A percentile compares a stretch with the other conserved stretches of the same genome.
Conservation (phyloP, 2,797 vertebrate genomes). For the Phrynocephalus guinanensis region DNA sequence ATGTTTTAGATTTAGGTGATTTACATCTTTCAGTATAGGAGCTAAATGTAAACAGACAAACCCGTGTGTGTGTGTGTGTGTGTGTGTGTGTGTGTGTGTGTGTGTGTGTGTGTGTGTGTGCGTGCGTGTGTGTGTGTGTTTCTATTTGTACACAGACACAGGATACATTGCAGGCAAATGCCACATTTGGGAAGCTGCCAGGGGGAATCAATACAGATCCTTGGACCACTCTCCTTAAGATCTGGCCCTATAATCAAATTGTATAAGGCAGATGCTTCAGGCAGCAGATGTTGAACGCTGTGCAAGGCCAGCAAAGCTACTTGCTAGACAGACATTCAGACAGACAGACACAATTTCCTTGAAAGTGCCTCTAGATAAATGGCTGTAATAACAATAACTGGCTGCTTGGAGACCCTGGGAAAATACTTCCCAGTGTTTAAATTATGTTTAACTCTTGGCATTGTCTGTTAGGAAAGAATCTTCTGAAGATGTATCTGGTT, state of each 20-base stretch:
- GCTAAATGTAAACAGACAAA: not conserved
- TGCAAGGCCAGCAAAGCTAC: not conserved
- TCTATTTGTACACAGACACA: not conserved
- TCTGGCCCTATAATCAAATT: too few relatives aligned
- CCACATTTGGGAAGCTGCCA: too few relatives aligned
- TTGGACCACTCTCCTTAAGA: too few relatives aligned
- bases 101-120: not conserved
- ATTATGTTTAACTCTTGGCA: slow-evolving; percentile 43
- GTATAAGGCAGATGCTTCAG: too few relatives aligned
- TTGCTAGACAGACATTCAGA: not conserved
- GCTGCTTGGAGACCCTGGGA: not conserved
- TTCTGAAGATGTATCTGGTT: slow-evolving; percentile 37
- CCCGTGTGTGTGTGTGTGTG: not conserved
- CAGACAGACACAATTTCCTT: not conserved
- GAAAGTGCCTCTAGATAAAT: slow-evolving; percentile 18
- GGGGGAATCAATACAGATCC: too few relatives aligned
- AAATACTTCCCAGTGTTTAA: slow-evolving; percentile 37
- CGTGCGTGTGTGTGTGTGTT: not conserved
- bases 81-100: not conserved
- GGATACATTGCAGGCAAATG: too few relatives aligned
- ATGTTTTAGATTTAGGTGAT: not conserved
- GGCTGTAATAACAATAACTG: slow-evolving; percentile 11
- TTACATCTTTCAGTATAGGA: too few relatives aligned
- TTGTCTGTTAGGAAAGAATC: slow-evolving; percentile 4
- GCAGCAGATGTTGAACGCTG: too few relatives aligned